A percentile compares a stretch with the other conserved stretches of the same genome.
These are phyloP conservation scores for Pomatorhinus ruficollis DNA, from an alignment of 2,113 vertebrate genomes.

Conservation along the genomic window DNA sequence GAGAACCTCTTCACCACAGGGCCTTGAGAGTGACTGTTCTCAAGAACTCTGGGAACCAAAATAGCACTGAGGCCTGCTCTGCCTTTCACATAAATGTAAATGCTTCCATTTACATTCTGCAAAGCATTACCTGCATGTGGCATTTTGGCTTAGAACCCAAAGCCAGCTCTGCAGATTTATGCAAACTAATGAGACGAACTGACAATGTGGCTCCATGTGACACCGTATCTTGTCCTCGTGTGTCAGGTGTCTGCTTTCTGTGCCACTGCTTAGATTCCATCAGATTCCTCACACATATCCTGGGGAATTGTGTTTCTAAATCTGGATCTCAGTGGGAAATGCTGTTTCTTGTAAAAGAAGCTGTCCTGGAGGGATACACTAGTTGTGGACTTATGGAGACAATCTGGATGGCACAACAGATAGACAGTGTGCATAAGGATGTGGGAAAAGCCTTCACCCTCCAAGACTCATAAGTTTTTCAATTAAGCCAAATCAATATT, in stretches of 20 bases:
- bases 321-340: neutral
- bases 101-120: neutral
- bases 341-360: neutral
- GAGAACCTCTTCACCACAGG: neutral
- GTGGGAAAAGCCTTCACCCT: neutral
- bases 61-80: neutral
- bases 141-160: neutral
- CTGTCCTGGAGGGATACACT: neutral
- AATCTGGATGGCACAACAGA: neutral
- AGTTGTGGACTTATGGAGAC: neutral
- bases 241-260: neutral
- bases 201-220: fast-evolving
- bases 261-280: neutral
- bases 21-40: neutral
- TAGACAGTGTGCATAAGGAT: neutral
- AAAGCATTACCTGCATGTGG: neutral
- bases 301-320: neutral
- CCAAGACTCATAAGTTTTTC: neutral
- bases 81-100: neutral
- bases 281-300: neutral
- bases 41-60: neutral
- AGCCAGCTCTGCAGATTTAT: neutral
- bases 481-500: neutral
- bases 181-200: neutral
- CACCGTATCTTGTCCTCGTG: fast-evolving